These are phyloP conservation scores for Copsychus sechellarum DNA, from an alignment of 2,113 vertebrate species.

Conservation along the genomic window DNA sequence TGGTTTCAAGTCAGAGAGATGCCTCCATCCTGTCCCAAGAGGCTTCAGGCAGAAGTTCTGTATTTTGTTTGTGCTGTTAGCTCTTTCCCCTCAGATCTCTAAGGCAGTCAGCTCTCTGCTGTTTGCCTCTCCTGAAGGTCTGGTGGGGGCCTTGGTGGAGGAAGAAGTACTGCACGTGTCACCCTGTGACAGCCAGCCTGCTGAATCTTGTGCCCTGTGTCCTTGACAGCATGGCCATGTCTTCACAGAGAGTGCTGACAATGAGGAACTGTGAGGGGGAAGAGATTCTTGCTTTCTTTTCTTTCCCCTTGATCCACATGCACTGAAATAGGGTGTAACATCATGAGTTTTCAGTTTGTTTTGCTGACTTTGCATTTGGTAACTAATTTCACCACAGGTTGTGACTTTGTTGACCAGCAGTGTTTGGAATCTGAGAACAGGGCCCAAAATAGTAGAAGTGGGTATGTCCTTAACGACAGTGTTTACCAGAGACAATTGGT, in stretches of 20 bases:
- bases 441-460: not conserved
- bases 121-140: not conserved
- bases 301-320: fast-evolving
- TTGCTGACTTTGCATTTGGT: not conserved
- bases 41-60: not conserved
- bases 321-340: fast-evolving
- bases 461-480: not conserved
- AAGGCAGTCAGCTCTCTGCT: not conserved
- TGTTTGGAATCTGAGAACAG: not conserved
- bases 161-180: not conserved
- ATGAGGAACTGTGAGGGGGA: not conserved
- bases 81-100: fast-evolving
- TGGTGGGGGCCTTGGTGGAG: not conserved
- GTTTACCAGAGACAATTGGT: not conserved
- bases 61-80: not conserved
- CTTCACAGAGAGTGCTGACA: not conserved
- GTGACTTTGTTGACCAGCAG: not conserved
- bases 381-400: not conserved
- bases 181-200: not conserved
- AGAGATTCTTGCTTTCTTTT: not conserved
- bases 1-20: not conserved
- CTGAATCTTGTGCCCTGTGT: not conserved
- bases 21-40: not conserved
- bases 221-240: not conserved
- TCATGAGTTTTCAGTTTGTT: not conserved